Base-by-base conservation (phyloP, 2,113 vertebrate genomes). In the Engystomops pustulosus region DNA sequence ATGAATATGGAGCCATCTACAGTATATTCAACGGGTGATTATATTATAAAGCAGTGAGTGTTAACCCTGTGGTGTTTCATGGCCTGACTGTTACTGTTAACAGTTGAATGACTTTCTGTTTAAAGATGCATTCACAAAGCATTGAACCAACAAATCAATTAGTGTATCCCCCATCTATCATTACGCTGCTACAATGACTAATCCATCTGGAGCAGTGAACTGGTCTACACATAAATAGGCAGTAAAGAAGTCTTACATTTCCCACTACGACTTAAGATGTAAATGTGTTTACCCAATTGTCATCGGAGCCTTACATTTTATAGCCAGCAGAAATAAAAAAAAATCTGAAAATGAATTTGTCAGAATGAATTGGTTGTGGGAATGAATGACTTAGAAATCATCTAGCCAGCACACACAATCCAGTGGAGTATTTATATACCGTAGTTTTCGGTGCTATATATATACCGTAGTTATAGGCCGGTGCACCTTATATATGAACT, bases 141-240 rank as follows among this genome's bases (percentile, higher is more conserved):
- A 80, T 14, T 68, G 62, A 80, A 80, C 38, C 79, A 80, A 49
- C 62, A 80, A 79, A 79, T 65, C 77, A 79, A 79, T 79, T 79
- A 79, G 55, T 67, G 38, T 67, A 79, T 65, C 58, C 12, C 77
- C 58, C 77, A 65, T 62, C 77, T 30, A 45, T 79, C 77, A 65
- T 45, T 67, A 45, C 36, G 47, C 25, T 38, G 32, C 58, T 79
- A 79, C 58, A 67, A 44, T 79, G 55, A 45, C 77, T 79, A 79
- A 79, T 60, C 55, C 53, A 25, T 62, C 8, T 53, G 27, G 34
- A 44, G 55, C 36, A 8, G 38, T 3, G 77, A 34, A 38, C 25
- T 41, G 75, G 36, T 44, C 44, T 25, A 30, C 23, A 45, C 55
- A 20, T 44, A 53, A 60, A 38, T 32, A 38, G 51, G 51, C 75